Evolutionary conservation across 2,797 vertebrate species (phyloP), one percentile per base, ranked within the genome.

Genomic region (Hydrocynus forskahlii): DNA sequence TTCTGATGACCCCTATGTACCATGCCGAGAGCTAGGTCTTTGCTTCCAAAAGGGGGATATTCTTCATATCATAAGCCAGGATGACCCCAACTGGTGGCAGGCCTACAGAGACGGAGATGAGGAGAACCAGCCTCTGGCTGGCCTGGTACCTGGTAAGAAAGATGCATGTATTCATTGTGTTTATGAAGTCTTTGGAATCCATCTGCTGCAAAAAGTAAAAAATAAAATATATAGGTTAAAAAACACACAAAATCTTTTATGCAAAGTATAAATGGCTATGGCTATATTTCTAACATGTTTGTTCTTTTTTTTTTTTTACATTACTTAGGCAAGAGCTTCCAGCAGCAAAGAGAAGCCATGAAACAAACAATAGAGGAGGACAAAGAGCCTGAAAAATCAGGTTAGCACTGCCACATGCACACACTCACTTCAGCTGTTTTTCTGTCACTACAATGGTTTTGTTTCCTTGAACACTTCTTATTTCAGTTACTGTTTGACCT

Each of bases 41-140:
- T 99, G 96, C 85, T 99, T 99, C 91, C 97, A 98, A 89, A 99
- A 98, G 84, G 98, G 98, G 48, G 98, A 99, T 91, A 98, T 99
- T 88, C 97, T 99, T 63, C 98, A 99, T 70, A 95, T 99, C 69
- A 98, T 99, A 87, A 98, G 97, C 90, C 98, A 99, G 90, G 97
- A 98, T 66, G 98, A 99, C 91, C 96, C 97, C 84, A 99, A 96
- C 90, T 99, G 98, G 98, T 99, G 98, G 98, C 98, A 99, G 89
- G 98, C 98, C 76, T 99, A 99, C 92, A 93, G 98, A 91, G 98
- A 99, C 35, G 98, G 97, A 38, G 98, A 99, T 48, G 97, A 99
- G 91, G 97, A 99, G 88, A 99, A 97, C 87, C 97, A 99, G 80
- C 97, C 97, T 9, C 89, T 99, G 66, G 98, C 98, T 73, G 98